Base-by-base conservation (phyloP, 2,797 vertebrate species). In the Cottoperca gobio region DNA sequence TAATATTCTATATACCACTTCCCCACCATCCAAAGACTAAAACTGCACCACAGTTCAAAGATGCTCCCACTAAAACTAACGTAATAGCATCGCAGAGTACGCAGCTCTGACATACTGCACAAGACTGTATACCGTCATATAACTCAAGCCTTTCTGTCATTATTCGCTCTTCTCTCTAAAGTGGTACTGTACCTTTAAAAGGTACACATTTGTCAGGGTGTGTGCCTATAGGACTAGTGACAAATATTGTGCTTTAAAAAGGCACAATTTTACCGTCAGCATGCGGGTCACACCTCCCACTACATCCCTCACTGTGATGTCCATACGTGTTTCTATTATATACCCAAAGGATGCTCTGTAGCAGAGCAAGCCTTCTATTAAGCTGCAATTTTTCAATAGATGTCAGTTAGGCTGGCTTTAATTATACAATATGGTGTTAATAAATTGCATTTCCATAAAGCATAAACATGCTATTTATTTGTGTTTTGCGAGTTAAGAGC, bases 361-460 rank as follows among this genome's bases (percentile, higher is more conserved):
- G 46, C 49, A 67, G 31, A 54, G 37, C 14, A 23, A 46, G 28
- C 45, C 42, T 37, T 52, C 39, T 8, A 62, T 17, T 66, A 53
- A 54, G 69, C 57, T 78, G 54, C 64, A n/a, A 64, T 70, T 65
- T 61, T 60, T 64, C 8, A 68, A 42, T 45, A 42, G 39, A 60
- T 54, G 76, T 62, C 60, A 64, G 60, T 73, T 17, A 35, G 55
- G 16, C 14, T 42, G 52, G 37, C 45, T 61, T 60, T 62, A 70
- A 63, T 59, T 16, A 62, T 48, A 26, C 21, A 78, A 57, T 26
- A 12, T 4, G 1, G 12, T 37, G 21, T 57, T 76, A 71, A 75
- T 79, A 53, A 66, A 78, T 37, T 70, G 13, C 28, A 60, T 67
- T 84, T 48, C 42, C 2, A 37, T 62, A 24, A 69, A 81, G 54